Conservation (phyloP, 2,888 invertebrate genomes). For the Rhagonycha lutea region DNA sequence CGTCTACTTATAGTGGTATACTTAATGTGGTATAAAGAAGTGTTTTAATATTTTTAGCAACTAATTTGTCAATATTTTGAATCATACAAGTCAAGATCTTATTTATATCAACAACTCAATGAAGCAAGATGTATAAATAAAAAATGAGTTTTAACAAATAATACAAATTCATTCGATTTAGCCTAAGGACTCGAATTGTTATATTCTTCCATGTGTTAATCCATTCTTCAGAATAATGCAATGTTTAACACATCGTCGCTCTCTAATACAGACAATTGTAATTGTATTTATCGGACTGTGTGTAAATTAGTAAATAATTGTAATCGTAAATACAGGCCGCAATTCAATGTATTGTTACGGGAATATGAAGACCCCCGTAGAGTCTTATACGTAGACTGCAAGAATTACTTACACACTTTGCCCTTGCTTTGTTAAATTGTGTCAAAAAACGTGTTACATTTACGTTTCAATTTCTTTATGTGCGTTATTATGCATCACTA, state of each 20-base stretch:
- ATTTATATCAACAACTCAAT: slow-evolving; percentile 8
- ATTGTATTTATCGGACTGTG: slow-evolving; percentile 55
- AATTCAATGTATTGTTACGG: slow-evolving; percentile 46
- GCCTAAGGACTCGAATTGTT: slow-evolving; percentile 23
- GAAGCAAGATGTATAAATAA: neutral
- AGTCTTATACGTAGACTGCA: slow-evolving; percentile 49
- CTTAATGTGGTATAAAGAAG: too few species aligned
- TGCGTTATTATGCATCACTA: neutral
- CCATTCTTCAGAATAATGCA: slow-evolving; percentile 34
- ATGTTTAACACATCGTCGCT: slow-evolving; percentile 41
- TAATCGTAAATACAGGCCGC: slow-evolving; percentile 49
- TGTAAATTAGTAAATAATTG: slow-evolving; percentile 55
- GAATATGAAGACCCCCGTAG: slow-evolving; percentile 45
- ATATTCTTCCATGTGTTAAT: slow-evolving; percentile 34
- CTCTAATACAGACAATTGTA: slow-evolving; percentile 51
- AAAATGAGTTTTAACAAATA: slow-evolving; percentile 19
- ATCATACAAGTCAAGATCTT: neutral
- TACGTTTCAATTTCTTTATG: neutral
- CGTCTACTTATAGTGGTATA: too few species aligned
- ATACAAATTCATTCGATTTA: slow-evolving; percentile 27
- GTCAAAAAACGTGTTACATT: slow-evolving; percentile 19
- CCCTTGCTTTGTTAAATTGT: slow-evolving; percentile 30
- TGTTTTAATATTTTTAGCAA: neutral
- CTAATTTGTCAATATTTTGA: neutral
- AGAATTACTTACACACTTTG: slow-evolving; percentile 39